Percentiles rank a stretch among this genome's conserved stretches.
phyloP scores from a whole-genome alignment of 2,113 vertebrate species.

The Myocastor coypus region DNA sequence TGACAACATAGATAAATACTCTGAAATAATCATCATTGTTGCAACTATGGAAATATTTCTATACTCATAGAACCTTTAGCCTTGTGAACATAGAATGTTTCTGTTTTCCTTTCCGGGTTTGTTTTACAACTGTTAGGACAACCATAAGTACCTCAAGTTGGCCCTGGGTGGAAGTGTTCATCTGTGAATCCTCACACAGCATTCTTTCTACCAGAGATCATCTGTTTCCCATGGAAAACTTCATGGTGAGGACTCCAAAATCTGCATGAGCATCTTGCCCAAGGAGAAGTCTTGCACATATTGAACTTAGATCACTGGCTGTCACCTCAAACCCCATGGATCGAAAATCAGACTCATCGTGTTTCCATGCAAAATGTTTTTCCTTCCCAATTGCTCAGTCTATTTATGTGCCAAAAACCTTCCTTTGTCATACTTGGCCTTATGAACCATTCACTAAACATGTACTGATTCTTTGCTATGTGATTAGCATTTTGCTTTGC shows the following conservation, averaged over 20 bases:
- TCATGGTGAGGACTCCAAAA: slow-evolving; percentile 33
- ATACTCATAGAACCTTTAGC: background rate
- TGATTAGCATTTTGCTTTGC: slow-evolving; percentile 37
- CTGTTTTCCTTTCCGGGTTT: slow-evolving; percentile 16
- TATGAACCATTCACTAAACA: background rate
- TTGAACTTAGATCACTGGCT: slow-evolving; percentile 37
- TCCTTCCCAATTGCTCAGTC: slow-evolving; percentile 3
- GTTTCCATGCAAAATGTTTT: background rate
- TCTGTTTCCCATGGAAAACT: slow-evolving; percentile 50
- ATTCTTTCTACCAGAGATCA: slow-evolving; percentile 21
- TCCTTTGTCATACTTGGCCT: slow-evolving; percentile 32
- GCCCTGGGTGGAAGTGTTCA: slow-evolving; percentile 44
- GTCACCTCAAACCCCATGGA: slow-evolving; percentile 24
- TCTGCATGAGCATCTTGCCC: slow-evolving; percentile 28
- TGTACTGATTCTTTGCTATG: background rate
- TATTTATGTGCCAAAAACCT: slow-evolving; percentile 16
- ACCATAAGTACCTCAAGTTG: slow-evolving; percentile 32
- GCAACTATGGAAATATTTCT: slow-evolving; percentile 5
- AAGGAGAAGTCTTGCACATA: slow-evolving; percentile 26
- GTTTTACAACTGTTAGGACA: slow-evolving; percentile 41
- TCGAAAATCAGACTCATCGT: slow-evolving; percentile 34
- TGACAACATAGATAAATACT: slow-evolving; percentile 39
- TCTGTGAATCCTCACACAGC: background rate
- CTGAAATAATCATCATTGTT: slow-evolving; percentile 25
- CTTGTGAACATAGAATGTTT: slow-evolving; percentile 24